A percentile compares a stretch with the other conserved stretches of the same genome.
Conservation (phyloP, 1,140 invertebrate species). For the Micrasema longulum region DNA sequence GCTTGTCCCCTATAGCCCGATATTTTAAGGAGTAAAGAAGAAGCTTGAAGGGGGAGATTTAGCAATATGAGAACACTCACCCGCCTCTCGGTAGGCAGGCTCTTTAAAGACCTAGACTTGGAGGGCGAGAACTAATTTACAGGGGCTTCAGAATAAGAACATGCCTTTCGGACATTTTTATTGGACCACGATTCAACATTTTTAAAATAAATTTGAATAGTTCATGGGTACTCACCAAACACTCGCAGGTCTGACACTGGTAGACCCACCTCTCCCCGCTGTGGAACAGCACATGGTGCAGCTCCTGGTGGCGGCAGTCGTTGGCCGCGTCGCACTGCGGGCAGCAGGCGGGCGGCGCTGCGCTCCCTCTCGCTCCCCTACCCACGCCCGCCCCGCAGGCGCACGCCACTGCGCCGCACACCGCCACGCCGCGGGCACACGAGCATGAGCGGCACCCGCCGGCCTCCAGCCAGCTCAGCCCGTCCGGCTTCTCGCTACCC, state of each 20-base stretch:
- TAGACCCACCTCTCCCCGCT: constrained; percentile 90
- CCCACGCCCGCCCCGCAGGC: constrained; percentile 55
- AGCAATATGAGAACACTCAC: too few species aligned
- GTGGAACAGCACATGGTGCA: constrained; percentile 78
- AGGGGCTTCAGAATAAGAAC: too few species aligned
- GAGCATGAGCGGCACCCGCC: constrained; percentile 62
- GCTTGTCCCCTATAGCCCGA: too few species aligned
- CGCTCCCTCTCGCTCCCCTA: neutral
- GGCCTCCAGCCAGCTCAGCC: constrained; percentile 62
- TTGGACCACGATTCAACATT: too few species aligned
- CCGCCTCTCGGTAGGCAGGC: too few species aligned
- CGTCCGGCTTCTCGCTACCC: constrained; percentile 57
- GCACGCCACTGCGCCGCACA: constrained; percentile 60
- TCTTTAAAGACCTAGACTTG: too few species aligned
- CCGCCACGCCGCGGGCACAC: constrained; percentile 61
- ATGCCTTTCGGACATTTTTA: too few species aligned
- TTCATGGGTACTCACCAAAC: constrained; percentile 70
- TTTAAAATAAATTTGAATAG: too few species aligned
- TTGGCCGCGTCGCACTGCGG: constrained; percentile 80
- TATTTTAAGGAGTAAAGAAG: too few species aligned
- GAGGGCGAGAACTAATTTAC: too few species aligned
- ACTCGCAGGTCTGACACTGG: constrained; percentile 92
- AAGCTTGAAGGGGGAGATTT: too few species aligned
- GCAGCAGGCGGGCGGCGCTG: constrained; percentile 72
- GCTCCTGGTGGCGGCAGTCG: constrained; percentile 83